Base-by-base conservation (phyloP, 2,888 invertebrate species). In the Steromphala cineraria region DNA sequence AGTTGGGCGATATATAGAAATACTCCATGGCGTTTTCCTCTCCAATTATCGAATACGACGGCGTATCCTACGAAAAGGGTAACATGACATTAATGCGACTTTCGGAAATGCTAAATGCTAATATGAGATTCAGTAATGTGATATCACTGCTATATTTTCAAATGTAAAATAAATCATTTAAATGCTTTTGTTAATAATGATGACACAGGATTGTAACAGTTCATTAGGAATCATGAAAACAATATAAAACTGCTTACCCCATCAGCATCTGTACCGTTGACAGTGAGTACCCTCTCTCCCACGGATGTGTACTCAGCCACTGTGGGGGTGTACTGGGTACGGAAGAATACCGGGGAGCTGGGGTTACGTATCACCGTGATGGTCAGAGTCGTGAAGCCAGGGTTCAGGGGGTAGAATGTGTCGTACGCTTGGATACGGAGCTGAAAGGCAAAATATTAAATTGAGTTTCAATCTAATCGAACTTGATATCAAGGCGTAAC, bases 1-100 rank as follows among this genome's bases (percentile, higher is more conserved):
- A 96, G 89, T 95, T 96, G 81, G 96, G 95, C 21, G 97, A 97
- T 80, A 98, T 96, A 0, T 96, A 95, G 93, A 98, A 98, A 92
- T 98, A 97, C 19, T 88, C 82, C 19, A 82, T 71, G 15, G 86
- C 83, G 36, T 77, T 78, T 8, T 76, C 52, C 13, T 67, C 81
- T 77, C 80, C 76, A 76, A 83, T 75, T 79, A 85, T 80, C 74
- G 83, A 82, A 83, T 87, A 89, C 8, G 85, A 84, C 17, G 88
- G 78, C 13, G 67, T 78, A 79, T 88, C 88, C 89, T 89, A 84
- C 24, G 85, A 87, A 21, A 52, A 62, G 7, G 2, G 4, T 4
- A 7, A 7, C 36, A 36, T 36, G 36, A 36, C 4, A 36, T 36
- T 36, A 4, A 36, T 36, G 36, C 7, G 2, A 7, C 36, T 4